Evolutionary conservation across 2,113 vertebrate species (phyloP), one percentile per base, ranked within the genome.

Genomic region (Accipiter virgatus): DNA sequence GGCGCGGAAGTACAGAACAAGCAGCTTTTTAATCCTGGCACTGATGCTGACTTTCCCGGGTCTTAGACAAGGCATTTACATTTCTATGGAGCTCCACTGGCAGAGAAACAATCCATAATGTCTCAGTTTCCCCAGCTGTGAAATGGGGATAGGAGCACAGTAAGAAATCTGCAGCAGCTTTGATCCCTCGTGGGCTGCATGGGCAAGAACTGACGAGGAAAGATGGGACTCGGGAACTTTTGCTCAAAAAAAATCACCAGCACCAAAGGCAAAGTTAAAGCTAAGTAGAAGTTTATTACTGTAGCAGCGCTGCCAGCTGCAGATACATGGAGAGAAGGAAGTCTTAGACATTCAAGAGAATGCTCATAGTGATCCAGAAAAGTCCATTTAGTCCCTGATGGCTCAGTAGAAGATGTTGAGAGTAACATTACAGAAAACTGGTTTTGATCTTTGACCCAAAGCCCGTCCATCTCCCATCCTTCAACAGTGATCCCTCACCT

Each of bases 1-100:
- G 3, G 36, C 23, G 62, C 3, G 5, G 72, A 95, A 90, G 16
- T 23, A 62, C 5, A 68, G 82, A 81, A 81, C 50, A 78, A 92
- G 83, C 36, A 89, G 53, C 48, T 16, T 91, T 97, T 95, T 73
- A 87, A 95, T 73, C 81, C 89, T 95, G 83, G 91, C 93, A 72
- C 38, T 4, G 27, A 66, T 65, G 38, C 61, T 31, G 58, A 68
- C 52, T 79, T 80, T 71, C 65, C 56, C 27, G 7, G 83, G 83
- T 87, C 52, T 95, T 75, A 85, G 43, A 66, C 48, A 55, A 91
- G 45, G 53, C 27, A 94, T 96, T 94, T 92, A 91, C 94, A 95
- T 94, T 82, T 92, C 81, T 93, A 12, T 72, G 81, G 86, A 95
- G 80, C 61, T 82, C 62, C 22, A 42, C 31, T 84, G 66, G 53